These are phyloP conservation scores for Corythornis madagascariensis DNA, from an alignment of 2,113 vertebrate species.

Conservation along the genomic window DNA sequence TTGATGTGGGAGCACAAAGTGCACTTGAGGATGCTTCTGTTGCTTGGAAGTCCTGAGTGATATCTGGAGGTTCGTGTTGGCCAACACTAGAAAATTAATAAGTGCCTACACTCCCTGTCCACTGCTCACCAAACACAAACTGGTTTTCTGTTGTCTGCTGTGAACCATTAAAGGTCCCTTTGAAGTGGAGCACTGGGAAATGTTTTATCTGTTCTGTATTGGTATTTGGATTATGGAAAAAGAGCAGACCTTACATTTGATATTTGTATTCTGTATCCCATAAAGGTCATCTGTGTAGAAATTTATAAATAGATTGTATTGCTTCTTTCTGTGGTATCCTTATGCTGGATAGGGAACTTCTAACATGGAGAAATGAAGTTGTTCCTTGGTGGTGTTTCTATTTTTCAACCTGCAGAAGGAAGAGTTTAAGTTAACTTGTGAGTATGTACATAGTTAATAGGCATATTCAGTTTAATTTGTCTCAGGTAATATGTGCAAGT, in stretches of 20 bases:
- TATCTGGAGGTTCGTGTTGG: neutral
- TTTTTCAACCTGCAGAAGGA: neutral
- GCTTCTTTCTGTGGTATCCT: neutral
- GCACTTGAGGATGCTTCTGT: neutral
- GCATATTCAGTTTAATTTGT: neutral
- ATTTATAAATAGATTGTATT: neutral
- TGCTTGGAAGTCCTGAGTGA: neutral
- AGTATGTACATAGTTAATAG: neutral
- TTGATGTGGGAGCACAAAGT: neutral
- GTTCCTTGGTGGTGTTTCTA: neutral
- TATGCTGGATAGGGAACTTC: neutral
- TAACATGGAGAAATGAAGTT: neutral
- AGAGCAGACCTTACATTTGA: neutral
- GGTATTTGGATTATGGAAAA: constrained; percentile 16
- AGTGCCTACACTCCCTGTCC: fast-evolving
- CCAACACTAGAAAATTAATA: neutral
- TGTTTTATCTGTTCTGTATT: neutral
- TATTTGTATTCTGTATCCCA: neutral
- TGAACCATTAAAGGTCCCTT: neutral
- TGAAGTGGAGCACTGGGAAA: neutral
- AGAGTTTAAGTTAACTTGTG: neutral
- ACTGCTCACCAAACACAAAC: neutral
- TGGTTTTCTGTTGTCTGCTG: neutral
- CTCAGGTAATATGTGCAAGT: neutral
- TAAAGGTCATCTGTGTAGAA: neutral